Base-by-base conservation (phyloP, 2,888 invertebrate species). In the Lymantria dispar region DNA sequence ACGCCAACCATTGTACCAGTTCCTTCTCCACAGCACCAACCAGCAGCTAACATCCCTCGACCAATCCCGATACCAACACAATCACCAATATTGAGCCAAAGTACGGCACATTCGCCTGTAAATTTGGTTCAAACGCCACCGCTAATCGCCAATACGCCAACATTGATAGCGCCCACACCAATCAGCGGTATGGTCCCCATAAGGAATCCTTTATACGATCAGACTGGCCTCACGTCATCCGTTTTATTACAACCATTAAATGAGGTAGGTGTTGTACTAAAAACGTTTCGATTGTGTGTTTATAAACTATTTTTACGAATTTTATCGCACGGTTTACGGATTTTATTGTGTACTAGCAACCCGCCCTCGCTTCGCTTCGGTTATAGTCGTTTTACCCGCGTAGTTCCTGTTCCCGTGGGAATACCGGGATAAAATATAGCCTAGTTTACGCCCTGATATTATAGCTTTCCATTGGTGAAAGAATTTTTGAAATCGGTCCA, bases 231-330 rank as follows among this genome's bases (percentile, higher is more conserved):
- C 38, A 83, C 89, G 0, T 87, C 89, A 0, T 90, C 90, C 0
- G 88, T 91, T 3, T 68, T 91, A 1, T 60, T 91, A 43, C 87
- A 91, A 58, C 90, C 90, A 13, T 73, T 91, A 58, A 91, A 90
- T 65, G 87, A 91, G 85, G 90, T 91, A 68, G 13, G 63, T 69
- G 12, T 11, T 7, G 11, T 36, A 36, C 11, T 3, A 5, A 36
- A 11, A 36, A 5, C 36, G 7, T 36, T 22, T 22, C 5, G 22
- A 22, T 22, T 22, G 22, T 22, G 22, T 22, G 5, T 22, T 22
- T 22, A 22, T 22, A n/a, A n/a, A n/a, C n/a, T n/a, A n/a, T n/a
- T n/a, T n/a, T n/a, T n/a, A n/a, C n/a, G n/a, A n/a, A n/a, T n/a
- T n/a, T n/a, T n/a, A n/a, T n/a, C n/a, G n/a, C n/a, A n/a, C n/a